Base-by-base conservation (phyloP, 1,140 invertebrate genomes). In the Leptonema lineaticorne region DNA sequence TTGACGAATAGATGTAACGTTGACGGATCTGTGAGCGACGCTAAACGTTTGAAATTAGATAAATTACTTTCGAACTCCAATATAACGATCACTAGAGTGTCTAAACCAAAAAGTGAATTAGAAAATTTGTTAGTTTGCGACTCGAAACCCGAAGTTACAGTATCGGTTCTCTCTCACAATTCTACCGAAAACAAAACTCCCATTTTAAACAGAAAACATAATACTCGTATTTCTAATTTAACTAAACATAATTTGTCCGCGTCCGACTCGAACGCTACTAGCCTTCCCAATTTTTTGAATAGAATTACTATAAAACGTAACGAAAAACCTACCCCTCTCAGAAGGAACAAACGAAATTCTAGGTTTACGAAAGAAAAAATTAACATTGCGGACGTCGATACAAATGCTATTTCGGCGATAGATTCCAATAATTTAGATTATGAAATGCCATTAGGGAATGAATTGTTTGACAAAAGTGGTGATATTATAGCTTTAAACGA, bases 231-330 rank as follows among this genome's bases (percentile, higher is more conserved):
- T 28, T 59, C 69, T 3, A 71, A 58, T 56, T 22, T 46, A 1
- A 30, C 67, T 11, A 63, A 68, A 33, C 7, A 16, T 1, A 67
- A 71, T 18, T 8, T 46, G 6, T 18, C 79, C 60, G 79, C 78
- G 72, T 77, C 79, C 20, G 82, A 83, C 69, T 82, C 81, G 77
- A 80, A 79, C 22, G 79, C 79, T 68, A 81, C 80, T 8, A 81
- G 81, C 65, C 68, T 83, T 57, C 80, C 81, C 57, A 80, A 79
- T 72, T 82, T 82, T 69, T 70, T 82, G 30, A 78, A 59, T 78
- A 26, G 79, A 78, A 74, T 76, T 82, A 64, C 79, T 81, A 74
- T 74, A 76, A 20, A 79, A 80, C 16, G 33, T 22, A 59, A 30
- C 24, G 57, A 45, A 16, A 63, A 63, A 22, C 20, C 24, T 7